Conservation (phyloP, 2,888 invertebrate species). For the Ommatoiulus sabulosus region DNA sequence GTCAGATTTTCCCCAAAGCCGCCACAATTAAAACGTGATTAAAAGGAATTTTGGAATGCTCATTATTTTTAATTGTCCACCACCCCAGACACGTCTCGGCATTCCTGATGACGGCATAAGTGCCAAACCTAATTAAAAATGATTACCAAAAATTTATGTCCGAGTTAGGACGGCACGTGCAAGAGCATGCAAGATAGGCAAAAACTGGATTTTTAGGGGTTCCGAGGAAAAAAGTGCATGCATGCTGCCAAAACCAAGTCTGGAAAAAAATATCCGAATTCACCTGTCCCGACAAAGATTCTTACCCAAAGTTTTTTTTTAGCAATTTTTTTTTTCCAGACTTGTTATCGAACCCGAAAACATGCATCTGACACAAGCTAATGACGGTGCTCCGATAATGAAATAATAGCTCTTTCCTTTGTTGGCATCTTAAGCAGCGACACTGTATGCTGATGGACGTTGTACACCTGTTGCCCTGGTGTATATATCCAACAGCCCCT, state of each 20-base stretch:
- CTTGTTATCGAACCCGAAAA: background rate
- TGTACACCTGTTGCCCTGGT: background rate
- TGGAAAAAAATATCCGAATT: background rate
- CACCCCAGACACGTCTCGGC: background rate
- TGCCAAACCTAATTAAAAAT: background rate
- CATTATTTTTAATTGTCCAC: background rate
- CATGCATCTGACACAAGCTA: background rate
- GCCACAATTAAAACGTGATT: background rate
- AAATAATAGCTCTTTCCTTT: conserved; percentile 22
- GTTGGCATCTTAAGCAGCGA: background rate
- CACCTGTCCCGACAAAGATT: background rate
- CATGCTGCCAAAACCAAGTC: background rate
- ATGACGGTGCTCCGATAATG: background rate
- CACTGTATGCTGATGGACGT: background rate
- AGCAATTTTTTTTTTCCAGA: too few relatives aligned
- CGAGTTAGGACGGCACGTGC: background rate
- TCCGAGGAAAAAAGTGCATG: too few relatives aligned
- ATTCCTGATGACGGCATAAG: background rate
- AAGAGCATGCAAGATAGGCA: background rate
- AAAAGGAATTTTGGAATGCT: background rate
- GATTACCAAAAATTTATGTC: conserved; percentile 3
- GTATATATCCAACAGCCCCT: background rate
- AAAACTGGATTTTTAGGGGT: too few relatives aligned
- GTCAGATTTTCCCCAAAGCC: too few relatives aligned
- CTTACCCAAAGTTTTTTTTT: background rate